Conservation (phyloP, 2,888 invertebrate species). For the Antitype chi region DNA sequence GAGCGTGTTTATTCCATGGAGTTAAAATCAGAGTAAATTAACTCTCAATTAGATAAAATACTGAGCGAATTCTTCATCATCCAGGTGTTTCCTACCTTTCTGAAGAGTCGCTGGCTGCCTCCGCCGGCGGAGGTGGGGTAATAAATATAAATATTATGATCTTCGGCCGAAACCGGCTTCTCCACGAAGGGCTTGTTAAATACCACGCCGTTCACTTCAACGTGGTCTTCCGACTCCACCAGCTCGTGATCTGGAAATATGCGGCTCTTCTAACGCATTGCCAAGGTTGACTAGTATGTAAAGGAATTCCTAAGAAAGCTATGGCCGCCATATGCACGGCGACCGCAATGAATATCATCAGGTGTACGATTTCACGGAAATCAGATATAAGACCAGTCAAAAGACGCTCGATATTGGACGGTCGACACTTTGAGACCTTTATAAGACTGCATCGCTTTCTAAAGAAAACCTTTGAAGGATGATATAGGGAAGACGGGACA, state of each 20-base stretch:
- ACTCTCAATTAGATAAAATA: background rate
- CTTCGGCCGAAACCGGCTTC: conserved; percentile 99
- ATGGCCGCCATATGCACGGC: background rate
- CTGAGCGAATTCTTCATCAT: background rate
- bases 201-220: conserved; percentile 98
- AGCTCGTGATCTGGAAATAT: conserved; percentile 94
- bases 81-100: conserved; percentile 93
- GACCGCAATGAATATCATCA: background rate
- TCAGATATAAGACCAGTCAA: background rate
- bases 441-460: background rate
- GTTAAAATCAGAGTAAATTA: background rate
- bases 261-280: background rate
- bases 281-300: background rate
- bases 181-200: conserved; percentile 99
- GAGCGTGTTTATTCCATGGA: background rate
- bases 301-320: background rate
- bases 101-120: conserved; percentile 98
- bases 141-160: conserved; percentile 99
- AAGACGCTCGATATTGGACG: background rate
- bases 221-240: conserved; percentile 98
- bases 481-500: background rate
- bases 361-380: background rate
- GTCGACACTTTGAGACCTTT: background rate
- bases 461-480: background rate
- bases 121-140: conserved; percentile 99